Base-by-base conservation (phyloP, 1,140 invertebrate genomes). In the Xylocopa sonorina region DNA sequence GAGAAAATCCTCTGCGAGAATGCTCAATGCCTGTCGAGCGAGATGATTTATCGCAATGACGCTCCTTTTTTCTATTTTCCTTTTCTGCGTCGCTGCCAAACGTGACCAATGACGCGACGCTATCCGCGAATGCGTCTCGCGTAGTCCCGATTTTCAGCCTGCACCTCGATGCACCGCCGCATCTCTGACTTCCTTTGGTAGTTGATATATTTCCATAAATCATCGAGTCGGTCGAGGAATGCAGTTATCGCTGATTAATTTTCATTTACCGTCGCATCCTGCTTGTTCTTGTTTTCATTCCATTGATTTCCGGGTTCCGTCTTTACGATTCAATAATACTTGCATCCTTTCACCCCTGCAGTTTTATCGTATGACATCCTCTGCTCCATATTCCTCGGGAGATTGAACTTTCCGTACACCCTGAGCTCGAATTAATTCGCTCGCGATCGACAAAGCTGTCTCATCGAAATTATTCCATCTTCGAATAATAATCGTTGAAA, bases 1-100 rank as follows among this genome's bases (percentile, higher is more conserved):
- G 89, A 91, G 89, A 90, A 90, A 89, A 89, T 90, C 81, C 87
- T 71, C 63, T 38, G 57, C 66, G 34, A 78, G 53, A 81, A 34
- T 77, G 82, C 67, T 89, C 83, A 88, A 89, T 89, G 84, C 82
- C 88, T 90, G 89, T 90, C 88, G 82, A 27, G 14, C 55, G 24
- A 78, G 76, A 90, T 90, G 89, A 90, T 90, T 90, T 89, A 90
- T 90, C 81, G 88, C 82, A 88, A 89, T 87, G 80, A 88, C 69
- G 76, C 66, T 85, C 80, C 80, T 66, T 57, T 77, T 78, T 76
- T 73, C 41, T 60, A 76, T 76, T 71, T 77, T 69, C 68, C 71
- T 80, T 67, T 57, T 69, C 75, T 68, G 43, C 63, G 34, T 55
- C 63, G 27, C 73, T 67, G 32, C 21, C 32, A 58, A n/a, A 66